A percentile compares a stretch with the other conserved stretches of the same genome.
Conservation (phyloP, 2,888 invertebrate genomes). For the Erynnis tages region DNA sequence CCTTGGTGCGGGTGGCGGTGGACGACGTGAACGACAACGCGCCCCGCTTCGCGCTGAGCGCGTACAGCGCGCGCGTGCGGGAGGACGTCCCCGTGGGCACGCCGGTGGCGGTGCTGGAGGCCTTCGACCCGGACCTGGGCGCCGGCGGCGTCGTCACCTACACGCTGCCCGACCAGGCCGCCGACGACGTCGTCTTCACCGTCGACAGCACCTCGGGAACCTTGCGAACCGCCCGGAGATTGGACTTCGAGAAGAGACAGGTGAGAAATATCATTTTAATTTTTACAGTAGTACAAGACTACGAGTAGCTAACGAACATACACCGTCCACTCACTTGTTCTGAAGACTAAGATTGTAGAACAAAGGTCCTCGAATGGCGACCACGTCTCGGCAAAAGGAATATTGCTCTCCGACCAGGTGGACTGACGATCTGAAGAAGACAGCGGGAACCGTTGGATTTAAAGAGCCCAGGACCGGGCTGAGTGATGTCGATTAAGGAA, state of each 20-base stretch:
- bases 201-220: constrained; percentile 94
- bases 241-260: constrained; percentile 95
- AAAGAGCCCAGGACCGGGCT: too few relatives aligned
- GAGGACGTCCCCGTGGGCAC: constrained; percentile 95
- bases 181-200: constrained; percentile 87
- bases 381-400: too few relatives aligned
- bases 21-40: constrained; percentile 96
- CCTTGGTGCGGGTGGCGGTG: constrained; percentile 89
- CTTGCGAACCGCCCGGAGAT: constrained; percentile 86
- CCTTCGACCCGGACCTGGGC: constrained; percentile 92
- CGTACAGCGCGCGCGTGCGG: constrained; percentile 90
- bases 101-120: constrained; percentile 90
- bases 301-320: too few relatives aligned
- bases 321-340: too few relatives aligned
- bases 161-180: constrained; percentile 85
- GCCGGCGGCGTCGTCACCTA: constrained; percentile 91
- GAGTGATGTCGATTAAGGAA: too few relatives aligned
- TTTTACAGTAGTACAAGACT: too few relatives aligned
- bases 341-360: too few relatives aligned
- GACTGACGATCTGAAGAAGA: too few relatives aligned
- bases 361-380: too few relatives aligned
- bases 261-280: constrained; percentile 35
- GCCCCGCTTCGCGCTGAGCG: constrained; percentile 89
- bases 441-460: too few relatives aligned
- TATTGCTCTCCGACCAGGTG: too few relatives aligned